Base-by-base conservation (phyloP, 1,140 invertebrate species). In the Drosophila littoralis region DNA sequence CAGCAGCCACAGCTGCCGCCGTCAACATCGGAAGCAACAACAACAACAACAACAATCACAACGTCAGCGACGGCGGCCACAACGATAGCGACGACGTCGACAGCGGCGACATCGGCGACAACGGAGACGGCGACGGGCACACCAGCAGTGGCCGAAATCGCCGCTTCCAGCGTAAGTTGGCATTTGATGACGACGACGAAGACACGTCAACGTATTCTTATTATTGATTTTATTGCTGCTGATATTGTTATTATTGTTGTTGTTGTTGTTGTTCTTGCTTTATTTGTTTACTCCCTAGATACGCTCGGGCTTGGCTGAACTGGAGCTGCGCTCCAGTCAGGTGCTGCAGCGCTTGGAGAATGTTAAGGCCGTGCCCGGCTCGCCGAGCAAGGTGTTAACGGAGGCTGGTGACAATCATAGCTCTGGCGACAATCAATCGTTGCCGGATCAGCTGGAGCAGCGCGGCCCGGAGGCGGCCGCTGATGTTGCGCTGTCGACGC, bases 321-420 rank as follows among this genome's bases (percentile, higher is more conserved):
- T 92, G 51, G 91, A 92, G 64, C 50, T 92, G 58, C 75, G 85
- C 35, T 90, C 91, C 7, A 89, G 90, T 3, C 90, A 92, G 60
- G 84, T 92, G 13, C 45, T 92, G 48, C 91, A 92, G 40, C 85
- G 90, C 5, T 48, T 92, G 60, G 91, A 92, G 57, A 92, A 92
- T 59, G 84, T 92, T 0, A 92, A 91, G 57, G 68, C 76, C 1
- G 38, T 78, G 52, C 83, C 83, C 7, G 69, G 57, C n/a, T 64
- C 45, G 38, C 77, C 68, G 28, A 43, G 8, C 35, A 72, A 67
- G 45, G 65, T 54, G 38, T 28, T 35, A 2, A 32, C 48, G 22
- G 50, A 45, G 17, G 28, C 69, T 7, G 28, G 50, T 5, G 52
- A 67, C 38, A 54, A 33, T 35, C 43, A 59, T 33, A 38, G 32